Evolutionary conservation across 53 echinoderm and acorn worm species (phyloP).

Genomic region (Echinometra lucunter): DNA sequence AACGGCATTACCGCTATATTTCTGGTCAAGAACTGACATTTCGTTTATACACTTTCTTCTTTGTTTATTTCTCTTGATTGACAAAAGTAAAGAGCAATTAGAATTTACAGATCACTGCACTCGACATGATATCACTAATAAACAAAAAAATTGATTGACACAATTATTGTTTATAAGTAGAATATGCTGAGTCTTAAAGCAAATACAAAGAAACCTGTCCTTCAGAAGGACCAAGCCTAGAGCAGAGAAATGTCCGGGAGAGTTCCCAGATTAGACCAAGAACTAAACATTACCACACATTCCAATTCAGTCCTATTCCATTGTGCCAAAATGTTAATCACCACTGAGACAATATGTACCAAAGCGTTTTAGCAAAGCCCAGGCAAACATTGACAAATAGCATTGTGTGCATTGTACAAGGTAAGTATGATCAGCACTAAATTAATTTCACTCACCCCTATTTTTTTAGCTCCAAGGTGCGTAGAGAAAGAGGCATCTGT

Average conservation of each 20-base stretch:
- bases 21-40: neutral
- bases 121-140: neutral
- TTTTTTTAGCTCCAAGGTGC: neutral
- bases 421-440: constrained; percentile 41
- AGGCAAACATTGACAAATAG: neutral
- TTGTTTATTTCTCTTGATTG: neutral
- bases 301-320: neutral
- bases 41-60: neutral
- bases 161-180: neutral
- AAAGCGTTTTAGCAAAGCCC: neutral
- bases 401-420: neutral
- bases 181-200: neutral
- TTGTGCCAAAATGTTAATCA: neutral
- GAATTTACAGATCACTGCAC: neutral
- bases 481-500: constrained; percentile 3
- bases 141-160: constrained; percentile 26
- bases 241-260: too few species aligned
- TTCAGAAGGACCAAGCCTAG: neutral
- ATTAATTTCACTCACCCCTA: constrained; percentile 21
- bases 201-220: neutral
- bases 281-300: neutral
- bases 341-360: neutral
- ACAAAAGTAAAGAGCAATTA: neutral
- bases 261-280: too few species aligned
- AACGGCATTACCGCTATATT: neutral